Conservation (phyloP, 1,140 invertebrate genomes). For the Mamestra configurata region DNA sequence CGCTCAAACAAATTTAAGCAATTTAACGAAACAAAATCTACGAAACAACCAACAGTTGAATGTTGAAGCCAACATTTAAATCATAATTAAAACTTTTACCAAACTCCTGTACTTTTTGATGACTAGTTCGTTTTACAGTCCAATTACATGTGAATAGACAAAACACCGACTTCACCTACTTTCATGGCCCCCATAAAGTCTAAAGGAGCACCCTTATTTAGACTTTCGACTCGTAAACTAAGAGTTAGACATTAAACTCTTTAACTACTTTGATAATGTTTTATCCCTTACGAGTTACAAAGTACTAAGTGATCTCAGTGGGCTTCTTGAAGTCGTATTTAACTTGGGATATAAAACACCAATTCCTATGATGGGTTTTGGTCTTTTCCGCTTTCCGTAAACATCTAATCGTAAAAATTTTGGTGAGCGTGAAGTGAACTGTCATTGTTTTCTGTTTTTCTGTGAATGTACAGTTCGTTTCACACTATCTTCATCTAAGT, state of each 20-base stretch:
- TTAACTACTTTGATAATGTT: conserved; percentile 17
- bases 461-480: too few species aligned
- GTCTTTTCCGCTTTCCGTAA: too few species aligned
- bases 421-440: background rate
- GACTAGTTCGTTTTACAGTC: conserved; percentile 38
- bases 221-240: conserved; percentile 11
- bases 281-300: conserved; percentile 25
- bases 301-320: conserved; percentile 5
- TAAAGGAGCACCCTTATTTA: conserved; percentile 22
- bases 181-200: conserved; percentile 33
- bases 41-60: conserved; percentile 5
- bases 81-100: conserved; percentile 47
- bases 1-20: conserved; percentile 24
- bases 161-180: background rate
- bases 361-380: background rate
- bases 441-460: background rate
- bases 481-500: too few species aligned
- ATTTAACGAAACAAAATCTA: conserved; percentile 15
- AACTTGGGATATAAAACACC: background rate
- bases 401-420: too few species aligned
- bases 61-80: conserved; percentile 13
- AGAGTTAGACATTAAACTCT: conserved; percentile 35
- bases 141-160: conserved; percentile 27
- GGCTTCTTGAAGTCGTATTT: background rate
- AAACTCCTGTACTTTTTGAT: conserved; percentile 23